Conservation (phyloP, 2,797 vertebrate species). For the Octomys mimax region DNA sequence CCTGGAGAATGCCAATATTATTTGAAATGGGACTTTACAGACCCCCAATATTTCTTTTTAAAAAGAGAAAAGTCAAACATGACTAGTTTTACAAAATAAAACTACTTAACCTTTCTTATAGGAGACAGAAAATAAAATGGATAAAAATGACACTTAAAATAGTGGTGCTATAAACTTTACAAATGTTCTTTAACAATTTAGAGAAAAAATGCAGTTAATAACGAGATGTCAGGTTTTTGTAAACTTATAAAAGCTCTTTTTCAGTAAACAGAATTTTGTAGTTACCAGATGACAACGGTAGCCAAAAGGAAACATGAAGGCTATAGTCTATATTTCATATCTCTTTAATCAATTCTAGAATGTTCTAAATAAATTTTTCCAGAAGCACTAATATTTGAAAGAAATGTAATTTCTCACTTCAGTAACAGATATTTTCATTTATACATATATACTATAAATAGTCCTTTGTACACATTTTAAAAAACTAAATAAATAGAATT, state of each 20-base stretch:
- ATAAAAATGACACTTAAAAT: slow-evolving; percentile 50
- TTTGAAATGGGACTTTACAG: slow-evolving; percentile 46
- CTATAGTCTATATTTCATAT: neutral
- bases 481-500: neutral
- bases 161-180: slow-evolving; percentile 35
- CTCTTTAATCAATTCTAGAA: slow-evolving; percentile 24
- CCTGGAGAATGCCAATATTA: slow-evolving; percentile 47
- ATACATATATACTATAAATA: neutral
- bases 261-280: slow-evolving; percentile 25
- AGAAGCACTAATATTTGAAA: slow-evolving; percentile 36
- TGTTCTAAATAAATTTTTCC: neutral
- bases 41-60: slow-evolving; percentile 25
- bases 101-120: slow-evolving; percentile 25
- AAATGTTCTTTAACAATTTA: slow-evolving; percentile 53
- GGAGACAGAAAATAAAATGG: slow-evolving; percentile 49
- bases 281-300: neutral
- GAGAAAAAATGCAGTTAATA: slow-evolving; percentile 28
- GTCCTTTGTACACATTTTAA: slow-evolving; percentile 15
- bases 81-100: slow-evolving; percentile 46
- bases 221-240: slow-evolving; percentile 15
- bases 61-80: slow-evolving; percentile 28
- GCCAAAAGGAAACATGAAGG: slow-evolving; percentile 38
- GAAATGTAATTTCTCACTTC: slow-evolving; percentile 16
- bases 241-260: slow-evolving; percentile 54
- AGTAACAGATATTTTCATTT: neutral